These are phyloP conservation scores for Thymelicus acteon DNA, from an alignment of 2,888 invertebrate species.

Conservation along the genomic window DNA sequence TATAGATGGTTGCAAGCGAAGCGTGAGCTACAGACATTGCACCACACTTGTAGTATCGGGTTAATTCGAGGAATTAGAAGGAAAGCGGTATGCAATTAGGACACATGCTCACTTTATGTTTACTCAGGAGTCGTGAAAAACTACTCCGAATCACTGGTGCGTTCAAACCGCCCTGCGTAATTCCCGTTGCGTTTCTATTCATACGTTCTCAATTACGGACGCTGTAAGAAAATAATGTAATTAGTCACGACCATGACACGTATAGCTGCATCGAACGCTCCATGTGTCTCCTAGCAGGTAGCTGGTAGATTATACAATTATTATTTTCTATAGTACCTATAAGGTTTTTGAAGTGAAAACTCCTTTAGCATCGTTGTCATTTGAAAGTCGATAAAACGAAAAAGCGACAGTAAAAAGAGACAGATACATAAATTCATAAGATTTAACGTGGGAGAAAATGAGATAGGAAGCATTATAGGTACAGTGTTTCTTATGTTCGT, in stretches of 20 bases:
- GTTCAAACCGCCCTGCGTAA: conserved; percentile 55
- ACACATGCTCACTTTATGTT: conserved; percentile 76
- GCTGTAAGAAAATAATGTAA: conserved; percentile 33
- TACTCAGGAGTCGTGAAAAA: conserved; percentile 76
- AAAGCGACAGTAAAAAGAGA: too few relatives aligned
- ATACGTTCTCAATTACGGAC: conserved; percentile 40
- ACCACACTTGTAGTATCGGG: conserved; percentile 53
- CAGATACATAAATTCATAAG: too few relatives aligned
- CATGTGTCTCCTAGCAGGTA: conserved; percentile 2
- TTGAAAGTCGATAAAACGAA: too few relatives aligned
- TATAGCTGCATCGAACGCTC: conserved; percentile 8
- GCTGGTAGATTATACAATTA: neutral
- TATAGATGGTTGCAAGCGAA: conserved; percentile 61
- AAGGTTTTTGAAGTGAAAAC: too few relatives aligned
- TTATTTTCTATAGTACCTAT: neutral
- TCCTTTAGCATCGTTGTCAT: too few relatives aligned
- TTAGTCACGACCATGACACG: conserved; percentile 31
- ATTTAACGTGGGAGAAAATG: too few relatives aligned
- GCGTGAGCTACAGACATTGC: conserved; percentile 60
- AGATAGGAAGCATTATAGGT: too few relatives aligned
- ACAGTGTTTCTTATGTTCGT: too few relatives aligned
- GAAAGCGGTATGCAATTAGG: conserved; percentile 61
- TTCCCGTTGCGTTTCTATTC: conserved; percentile 57
- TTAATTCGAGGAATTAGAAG: conserved; percentile 66
- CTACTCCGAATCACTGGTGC: conserved; percentile 68